A percentile compares a stretch with the other conserved stretches of the same genome.
Evolutionary conservation across 2,797 vertebrate genomes (phyloP).

Genomic region (Urophycis tenuis): DNA sequence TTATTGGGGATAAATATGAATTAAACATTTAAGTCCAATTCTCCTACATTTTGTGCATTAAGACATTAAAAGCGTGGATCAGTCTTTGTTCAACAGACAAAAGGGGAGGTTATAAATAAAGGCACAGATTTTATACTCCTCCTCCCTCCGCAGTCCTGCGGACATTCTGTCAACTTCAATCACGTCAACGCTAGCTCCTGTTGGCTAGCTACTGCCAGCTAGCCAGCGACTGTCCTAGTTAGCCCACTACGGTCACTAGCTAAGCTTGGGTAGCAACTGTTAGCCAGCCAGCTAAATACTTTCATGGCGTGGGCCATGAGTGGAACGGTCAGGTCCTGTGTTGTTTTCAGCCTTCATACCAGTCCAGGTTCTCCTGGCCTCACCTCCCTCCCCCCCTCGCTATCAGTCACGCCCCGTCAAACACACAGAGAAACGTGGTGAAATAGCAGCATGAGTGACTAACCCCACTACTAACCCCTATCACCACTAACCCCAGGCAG

Average conservation of each 20-base stretch:
- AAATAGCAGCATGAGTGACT: background rate
- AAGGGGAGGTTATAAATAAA: constrained; percentile 52
- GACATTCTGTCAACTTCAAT: constrained; percentile 46
- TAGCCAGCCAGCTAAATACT: background rate
- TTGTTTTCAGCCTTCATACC: constrained; percentile 41
- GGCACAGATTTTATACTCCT: constrained; percentile 53
- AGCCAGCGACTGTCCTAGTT: no score
- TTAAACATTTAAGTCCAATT: background rate
- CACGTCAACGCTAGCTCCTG: constrained; percentile 6
- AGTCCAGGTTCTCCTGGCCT: constrained; percentile 25
- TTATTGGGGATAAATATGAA: background rate
- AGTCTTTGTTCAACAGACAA: constrained; percentile 2
- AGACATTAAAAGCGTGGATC: background rate
- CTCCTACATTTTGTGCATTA: constrained; percentile 1
- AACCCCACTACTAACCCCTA: background rate
- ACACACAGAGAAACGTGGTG: no score
- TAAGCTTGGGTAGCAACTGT: background rate
- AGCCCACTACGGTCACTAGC: background rate
- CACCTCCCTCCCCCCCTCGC: background rate
- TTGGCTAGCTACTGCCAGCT: background rate
- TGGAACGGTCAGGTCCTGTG: constrained; percentile 20
- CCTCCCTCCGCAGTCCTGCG: constrained; percentile 35
- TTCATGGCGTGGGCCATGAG: background rate
- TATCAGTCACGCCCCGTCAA: background rate
- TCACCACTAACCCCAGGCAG: no score